phyloP scores from a whole-genome alignment of 37 sponge, comb jelly and placozoan species.

The Trichoplax adhaerens region DNA sequence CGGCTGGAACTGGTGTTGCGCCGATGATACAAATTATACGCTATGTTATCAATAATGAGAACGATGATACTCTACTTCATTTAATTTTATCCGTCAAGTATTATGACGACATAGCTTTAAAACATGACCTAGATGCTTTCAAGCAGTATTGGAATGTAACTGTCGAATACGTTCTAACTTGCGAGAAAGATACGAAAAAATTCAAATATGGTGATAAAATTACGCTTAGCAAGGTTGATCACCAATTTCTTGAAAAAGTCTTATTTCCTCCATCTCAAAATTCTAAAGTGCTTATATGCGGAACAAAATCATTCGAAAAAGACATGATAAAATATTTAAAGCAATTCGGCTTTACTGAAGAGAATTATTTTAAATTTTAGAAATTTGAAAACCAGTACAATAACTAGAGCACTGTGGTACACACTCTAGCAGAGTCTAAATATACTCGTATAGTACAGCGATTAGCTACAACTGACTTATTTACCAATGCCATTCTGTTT shows the following conservation, averaged over 20 bases:
- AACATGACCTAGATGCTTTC: slow-evolving; percentile 30
- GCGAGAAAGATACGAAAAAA: background rate
- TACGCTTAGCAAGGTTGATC: slow-evolving; percentile 18
- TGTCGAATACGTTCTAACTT: slow-evolving; percentile 19
- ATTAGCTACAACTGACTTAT: too few species aligned
- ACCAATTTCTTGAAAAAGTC: slow-evolving; percentile 10
- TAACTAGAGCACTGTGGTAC: too few species aligned
- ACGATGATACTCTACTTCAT: slow-evolving; percentile 44
- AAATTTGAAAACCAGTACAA: background rate
- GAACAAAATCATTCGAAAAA: slow-evolving; percentile 49
- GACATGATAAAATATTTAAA: slow-evolving; percentile 41
- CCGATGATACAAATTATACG: slow-evolving; percentile 49
- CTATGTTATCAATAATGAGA: slow-evolving; percentile 43
- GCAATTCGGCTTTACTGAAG: background rate
- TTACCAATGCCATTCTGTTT: too few species aligned
- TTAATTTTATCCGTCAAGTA: slow-evolving; percentile 38
- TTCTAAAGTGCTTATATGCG: slow-evolving; percentile 35
- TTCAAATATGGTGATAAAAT: slow-evolving; percentile 36
- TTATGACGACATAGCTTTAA: slow-evolving; percentile 48
- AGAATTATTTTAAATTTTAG: slow-evolving; percentile 33
- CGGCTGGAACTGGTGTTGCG: slow-evolving; percentile 62
- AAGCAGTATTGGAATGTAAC: slow-evolving; percentile 45
- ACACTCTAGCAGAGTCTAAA: too few species aligned
- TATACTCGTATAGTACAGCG: too few species aligned
- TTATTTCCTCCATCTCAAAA: background rate